These are phyloP conservation scores for Caenorhabditis imperialis DNA, from an alignment of 2,888 invertebrate genomes.

Conservation along the genomic window DNA sequence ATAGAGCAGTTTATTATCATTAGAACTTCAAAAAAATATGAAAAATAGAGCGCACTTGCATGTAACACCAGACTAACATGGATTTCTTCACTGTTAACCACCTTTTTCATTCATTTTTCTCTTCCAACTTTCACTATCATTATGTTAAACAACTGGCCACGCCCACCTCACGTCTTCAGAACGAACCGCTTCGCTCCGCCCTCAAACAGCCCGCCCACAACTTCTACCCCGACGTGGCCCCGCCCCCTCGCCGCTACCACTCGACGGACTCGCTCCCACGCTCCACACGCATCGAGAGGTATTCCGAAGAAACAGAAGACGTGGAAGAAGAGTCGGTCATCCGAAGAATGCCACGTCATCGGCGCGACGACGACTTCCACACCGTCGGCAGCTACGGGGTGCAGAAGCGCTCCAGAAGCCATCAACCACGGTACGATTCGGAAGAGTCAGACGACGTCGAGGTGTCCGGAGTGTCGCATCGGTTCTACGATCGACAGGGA, in stretches of 20 bases:
- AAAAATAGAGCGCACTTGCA: slow-evolving; percentile 4
- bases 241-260: slow-evolving; percentile 27
- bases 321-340: slow-evolving; percentile 14
- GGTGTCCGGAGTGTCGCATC: slow-evolving; percentile 56
- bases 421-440: slow-evolving; percentile 19
- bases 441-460: slow-evolving; percentile 18
- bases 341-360: slow-evolving; percentile 21
- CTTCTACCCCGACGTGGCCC: slow-evolving; percentile 24
- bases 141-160: too few relatives aligned
- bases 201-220: slow-evolving; percentile 45
- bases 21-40: not conserved
- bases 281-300: slow-evolving; percentile 15
- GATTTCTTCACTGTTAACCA: slow-evolving; percentile 37
- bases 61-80: slow-evolving; percentile 18
- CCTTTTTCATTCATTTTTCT: too few relatives aligned
- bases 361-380: slow-evolving; percentile 31
- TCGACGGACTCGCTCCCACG: slow-evolving; percentile 36
- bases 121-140: too few relatives aligned
- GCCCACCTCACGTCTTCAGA: too few relatives aligned
- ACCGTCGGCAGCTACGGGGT: slow-evolving; percentile 56
- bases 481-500: slow-evolving; percentile 66
- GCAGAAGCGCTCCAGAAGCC: slow-evolving; percentile 15
- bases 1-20: too few relatives aligned
- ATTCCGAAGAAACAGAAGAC: slow-evolving; percentile 41
- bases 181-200: slow-evolving; percentile 11